Conservation (phyloP, 2,888 invertebrate genomes). For the Drosophila meridiana region DNA sequence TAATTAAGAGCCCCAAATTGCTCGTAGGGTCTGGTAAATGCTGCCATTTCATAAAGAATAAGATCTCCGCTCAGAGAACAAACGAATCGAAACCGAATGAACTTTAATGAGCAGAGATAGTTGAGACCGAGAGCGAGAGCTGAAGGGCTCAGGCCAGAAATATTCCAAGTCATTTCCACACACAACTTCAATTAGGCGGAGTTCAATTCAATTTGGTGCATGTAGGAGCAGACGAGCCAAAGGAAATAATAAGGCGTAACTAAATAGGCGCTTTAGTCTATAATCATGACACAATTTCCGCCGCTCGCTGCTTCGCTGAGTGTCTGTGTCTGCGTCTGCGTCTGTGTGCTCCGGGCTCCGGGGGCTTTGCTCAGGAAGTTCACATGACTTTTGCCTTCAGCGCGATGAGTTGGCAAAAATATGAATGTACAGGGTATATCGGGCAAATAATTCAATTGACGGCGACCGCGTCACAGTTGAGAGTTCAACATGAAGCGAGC, state of each 20-base stretch:
- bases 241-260: slow-evolving; percentile 80
- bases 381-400: slow-evolving; percentile 68
- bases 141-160: slow-evolving; percentile 35
- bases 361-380: slow-evolving; percentile 67
- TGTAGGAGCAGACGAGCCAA: slow-evolving; percentile 34
- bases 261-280: slow-evolving; percentile 80
- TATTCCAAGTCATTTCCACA: slow-evolving; percentile 70
- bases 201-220: slow-evolving; percentile 63
- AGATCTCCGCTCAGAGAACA: slow-evolving; percentile 15
- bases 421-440: slow-evolving; percentile 29
- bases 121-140: slow-evolving; percentile 1
- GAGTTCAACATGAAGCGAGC: slow-evolving; percentile 66
- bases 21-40: slow-evolving; percentile 26
- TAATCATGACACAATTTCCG: slow-evolving; percentile 81
- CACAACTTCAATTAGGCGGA: slow-evolving; percentile 71
- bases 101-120: slow-evolving; percentile 62
- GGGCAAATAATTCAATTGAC: slow-evolving; percentile 55
- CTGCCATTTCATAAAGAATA: slow-evolving; percentile 12
- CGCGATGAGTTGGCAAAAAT: slow-evolving; percentile 63
- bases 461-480: slow-evolving; percentile 69
- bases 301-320: slow-evolving; percentile 39
- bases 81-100: slow-evolving; percentile 55
- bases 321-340: not conserved
- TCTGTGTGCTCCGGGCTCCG: not conserved
- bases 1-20: slow-evolving; percentile 49